Conservation (phyloP, 2,888 invertebrate species). For the Lycia hirtaria region DNA sequence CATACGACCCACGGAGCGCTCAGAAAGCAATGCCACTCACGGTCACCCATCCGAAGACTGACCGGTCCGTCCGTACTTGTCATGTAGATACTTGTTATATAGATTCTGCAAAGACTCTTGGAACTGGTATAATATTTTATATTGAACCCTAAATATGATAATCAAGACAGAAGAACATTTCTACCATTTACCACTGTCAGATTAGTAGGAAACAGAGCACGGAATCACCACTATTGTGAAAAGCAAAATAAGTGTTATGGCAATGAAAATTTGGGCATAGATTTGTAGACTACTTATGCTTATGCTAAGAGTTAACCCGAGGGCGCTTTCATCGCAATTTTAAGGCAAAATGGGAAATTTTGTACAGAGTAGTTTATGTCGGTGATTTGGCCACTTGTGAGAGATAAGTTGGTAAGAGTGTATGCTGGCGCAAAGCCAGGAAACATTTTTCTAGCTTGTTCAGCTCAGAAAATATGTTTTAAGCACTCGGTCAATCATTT, state of each 20-base stretch:
- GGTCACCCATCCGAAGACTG: too few relatives aligned
- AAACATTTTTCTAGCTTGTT: constrained; percentile 7
- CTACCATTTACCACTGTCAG: not conserved
- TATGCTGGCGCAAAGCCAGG: not conserved
- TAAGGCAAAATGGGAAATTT: not conserved
- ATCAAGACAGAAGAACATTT: too few relatives aligned
- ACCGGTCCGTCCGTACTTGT: too few relatives aligned
- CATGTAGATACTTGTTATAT: too few relatives aligned
- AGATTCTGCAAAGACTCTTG: too few relatives aligned
- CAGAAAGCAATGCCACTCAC: too few relatives aligned
- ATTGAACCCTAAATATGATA: too few relatives aligned
- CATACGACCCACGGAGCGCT: too few relatives aligned
- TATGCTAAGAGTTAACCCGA: not conserved
- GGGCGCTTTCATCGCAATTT: not conserved
- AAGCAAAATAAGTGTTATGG: constrained; percentile 3
- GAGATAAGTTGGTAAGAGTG: not conserved
- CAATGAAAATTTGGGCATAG: not conserved
- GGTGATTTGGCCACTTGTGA: not conserved
- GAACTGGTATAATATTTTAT: too few relatives aligned
- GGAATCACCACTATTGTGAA: not conserved
- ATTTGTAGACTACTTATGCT: not conserved
- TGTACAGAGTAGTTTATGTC: not conserved
- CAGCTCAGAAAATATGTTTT: constrained; percentile 7
- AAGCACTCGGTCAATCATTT: not conserved
- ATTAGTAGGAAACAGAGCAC: not conserved